A percentile compares a stretch with the other conserved stretches of the same genome.
Evolutionary conservation across 2,888 invertebrate species (phyloP).

Genomic region (Drosophila niveifrons): DNA sequence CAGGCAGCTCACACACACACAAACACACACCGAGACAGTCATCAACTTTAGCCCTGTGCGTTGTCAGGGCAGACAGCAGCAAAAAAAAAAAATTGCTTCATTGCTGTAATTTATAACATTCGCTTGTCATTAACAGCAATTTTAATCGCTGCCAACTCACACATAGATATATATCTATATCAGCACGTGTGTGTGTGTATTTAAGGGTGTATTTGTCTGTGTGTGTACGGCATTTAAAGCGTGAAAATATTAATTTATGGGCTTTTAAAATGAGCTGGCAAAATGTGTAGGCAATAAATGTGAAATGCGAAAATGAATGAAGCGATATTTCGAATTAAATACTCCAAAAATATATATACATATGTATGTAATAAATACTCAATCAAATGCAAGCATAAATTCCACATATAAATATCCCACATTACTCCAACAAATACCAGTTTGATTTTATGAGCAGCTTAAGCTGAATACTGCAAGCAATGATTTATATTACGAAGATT

Average conservation of each 20-base stretch:
- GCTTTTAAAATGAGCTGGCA: conserved; percentile 67
- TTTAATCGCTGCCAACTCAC: conserved; percentile 70
- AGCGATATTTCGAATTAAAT: conserved; percentile 55
- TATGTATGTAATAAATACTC: conserved; percentile 36
- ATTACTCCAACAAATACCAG: conserved; percentile 38
- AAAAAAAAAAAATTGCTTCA: conserved; percentile 70
- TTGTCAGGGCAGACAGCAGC: conserved; percentile 38
- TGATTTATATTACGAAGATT: conserved; percentile 10
- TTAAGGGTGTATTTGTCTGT: conserved; percentile 30
- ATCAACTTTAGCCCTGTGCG: conserved; percentile 48
- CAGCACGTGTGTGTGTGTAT: conserved; percentile 18
- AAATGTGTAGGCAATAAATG: conserved; percentile 54
- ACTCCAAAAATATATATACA: conserved; percentile 23
- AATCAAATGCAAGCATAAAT: conserved; percentile 57
- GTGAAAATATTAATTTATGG: conserved; percentile 78
- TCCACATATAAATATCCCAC: conserved; percentile 49
- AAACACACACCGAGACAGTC: conserved; percentile 32
- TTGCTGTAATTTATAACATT: conserved; percentile 82
- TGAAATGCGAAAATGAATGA: conserved; percentile 53
- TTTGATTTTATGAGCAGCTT: conserved; percentile 24
- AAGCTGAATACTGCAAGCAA: conserved; percentile 11
- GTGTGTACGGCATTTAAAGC: conserved; percentile 68
- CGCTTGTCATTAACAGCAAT: conserved; percentile 82
- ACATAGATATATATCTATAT: conserved; percentile 13
- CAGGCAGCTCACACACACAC: conserved; percentile 51